Percentiles rank a stretch among this genome's conserved stretches.
Evolutionary conservation across 2,888 invertebrate genomes (phyloP).

Genomic region (Melieria omissa): DNA sequence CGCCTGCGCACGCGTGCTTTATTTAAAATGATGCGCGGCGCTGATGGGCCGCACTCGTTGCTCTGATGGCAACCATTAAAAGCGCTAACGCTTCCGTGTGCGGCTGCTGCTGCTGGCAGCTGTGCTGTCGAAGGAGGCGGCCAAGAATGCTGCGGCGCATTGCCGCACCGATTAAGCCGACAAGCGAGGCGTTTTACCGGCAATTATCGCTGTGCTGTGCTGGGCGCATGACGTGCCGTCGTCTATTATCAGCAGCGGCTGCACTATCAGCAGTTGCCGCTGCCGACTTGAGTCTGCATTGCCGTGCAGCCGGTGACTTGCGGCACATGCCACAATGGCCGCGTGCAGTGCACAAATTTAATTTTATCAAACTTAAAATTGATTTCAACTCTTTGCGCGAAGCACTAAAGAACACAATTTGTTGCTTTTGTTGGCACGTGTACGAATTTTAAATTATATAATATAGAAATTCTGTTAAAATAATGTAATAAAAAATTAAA

Average conservation of each 20-base stretch:
- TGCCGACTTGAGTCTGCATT: background rate
- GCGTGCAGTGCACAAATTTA: background rate
- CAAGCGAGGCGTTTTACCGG: slow-evolving; percentile 60
- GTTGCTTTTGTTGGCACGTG: too few relatives aligned
- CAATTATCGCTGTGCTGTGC: slow-evolving; percentile 53
- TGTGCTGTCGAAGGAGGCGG: slow-evolving; percentile 43
- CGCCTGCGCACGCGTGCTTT: slow-evolving; percentile 52
- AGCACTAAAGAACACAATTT: too few relatives aligned
- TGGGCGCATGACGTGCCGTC: too few relatives aligned
- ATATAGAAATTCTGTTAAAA: too few relatives aligned
- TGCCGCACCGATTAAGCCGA: slow-evolving; percentile 47
- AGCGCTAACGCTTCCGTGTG: slow-evolving; percentile 26
- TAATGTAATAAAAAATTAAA: too few relatives aligned
- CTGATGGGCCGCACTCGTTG: background rate
- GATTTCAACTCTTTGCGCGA: too few relatives aligned
- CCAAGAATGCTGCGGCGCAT: slow-evolving; percentile 42
- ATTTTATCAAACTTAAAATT: too few relatives aligned
- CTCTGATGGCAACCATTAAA: slow-evolving; percentile 8
- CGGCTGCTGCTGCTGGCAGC: background rate
- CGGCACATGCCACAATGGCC: slow-evolving; percentile 22
- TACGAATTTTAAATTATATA: too few relatives aligned
- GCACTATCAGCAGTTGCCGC: too few relatives aligned
- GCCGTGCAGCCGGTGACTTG: slow-evolving; percentile 14
- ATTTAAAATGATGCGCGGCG: slow-evolving; percentile 28
- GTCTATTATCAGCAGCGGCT: too few relatives aligned